Percentiles rank a stretch among this genome's conserved stretches.
phyloP scores from a whole-genome alignment of 2,797 vertebrate species.

The Argya squamiceps region DNA sequence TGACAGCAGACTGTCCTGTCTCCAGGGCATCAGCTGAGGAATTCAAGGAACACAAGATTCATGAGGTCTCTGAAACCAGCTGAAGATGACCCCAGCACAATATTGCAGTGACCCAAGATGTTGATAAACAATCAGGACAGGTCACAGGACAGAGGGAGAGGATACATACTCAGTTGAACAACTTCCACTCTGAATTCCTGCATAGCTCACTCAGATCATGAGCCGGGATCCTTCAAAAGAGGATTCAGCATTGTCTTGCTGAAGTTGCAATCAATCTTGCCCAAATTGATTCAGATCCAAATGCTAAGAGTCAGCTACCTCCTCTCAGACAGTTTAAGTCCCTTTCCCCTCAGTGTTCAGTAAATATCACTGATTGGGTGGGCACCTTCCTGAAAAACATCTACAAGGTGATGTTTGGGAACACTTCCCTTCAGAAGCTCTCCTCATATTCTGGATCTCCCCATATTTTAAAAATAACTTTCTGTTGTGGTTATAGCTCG shows the following conservation, averaged over 20 bases:
- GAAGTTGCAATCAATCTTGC: background rate
- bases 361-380: background rate
- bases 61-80: background rate
- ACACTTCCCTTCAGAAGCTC: background rate
- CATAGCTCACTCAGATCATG: background rate
- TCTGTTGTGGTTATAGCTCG: background rate
- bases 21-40: background rate
- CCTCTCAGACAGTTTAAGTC: background rate
- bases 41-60: background rate
- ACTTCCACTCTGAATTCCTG: background rate
- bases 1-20: background rate
- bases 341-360: background rate
- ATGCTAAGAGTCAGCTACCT: background rate
- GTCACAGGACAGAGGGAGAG: background rate
- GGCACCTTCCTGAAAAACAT: background rate
- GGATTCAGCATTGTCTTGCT: background rate
- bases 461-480: background rate
- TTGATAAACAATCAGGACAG: background rate
- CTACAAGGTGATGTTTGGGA: background rate
- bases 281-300: background rate
- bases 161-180: background rate
- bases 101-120: background rate
- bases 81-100: background rate
- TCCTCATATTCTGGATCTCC: background rate
- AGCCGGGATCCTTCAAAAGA: background rate